Conservation (phyloP, 2,888 invertebrate species). For the Drosophila tanythrix region DNA sequence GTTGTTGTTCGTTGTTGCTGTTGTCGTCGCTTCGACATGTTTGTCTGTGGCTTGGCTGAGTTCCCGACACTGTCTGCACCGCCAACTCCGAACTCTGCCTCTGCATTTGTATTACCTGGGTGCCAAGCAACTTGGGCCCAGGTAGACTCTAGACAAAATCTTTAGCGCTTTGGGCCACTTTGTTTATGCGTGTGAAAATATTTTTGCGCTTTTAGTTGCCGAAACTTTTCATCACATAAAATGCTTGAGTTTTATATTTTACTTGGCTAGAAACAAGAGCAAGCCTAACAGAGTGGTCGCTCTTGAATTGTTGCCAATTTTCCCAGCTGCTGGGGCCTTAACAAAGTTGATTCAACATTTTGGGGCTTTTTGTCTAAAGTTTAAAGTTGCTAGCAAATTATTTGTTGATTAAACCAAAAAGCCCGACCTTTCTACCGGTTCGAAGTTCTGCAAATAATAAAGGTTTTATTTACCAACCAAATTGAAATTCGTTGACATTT, state of each 20-base stretch:
- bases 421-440: neutral
- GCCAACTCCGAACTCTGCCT: constrained; percentile 19
- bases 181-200: constrained; percentile 74
- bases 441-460: neutral
- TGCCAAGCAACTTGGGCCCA: constrained; percentile 28
- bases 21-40: constrained; percentile 70
- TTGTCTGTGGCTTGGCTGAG: constrained; percentile 70
- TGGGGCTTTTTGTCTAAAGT: neutral
- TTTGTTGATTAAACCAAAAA: neutral
- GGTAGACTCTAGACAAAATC: constrained; percentile 45
- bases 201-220: constrained; percentile 58
- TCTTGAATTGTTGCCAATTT: constrained; percentile 26
- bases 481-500: constrained; percentile 13
- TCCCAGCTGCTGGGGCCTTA: neutral
- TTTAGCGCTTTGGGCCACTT: constrained; percentile 49
- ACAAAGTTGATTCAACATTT: neutral
- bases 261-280: constrained; percentile 18
- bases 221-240: constrained; percentile 61
- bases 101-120: constrained; percentile 22
- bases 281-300: neutral
- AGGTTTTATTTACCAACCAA: constrained; percentile 15
- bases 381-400: neutral
- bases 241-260: constrained; percentile 44
- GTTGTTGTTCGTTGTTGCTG: constrained; percentile 19
- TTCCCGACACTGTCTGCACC: constrained; percentile 40